Evolutionary conservation across 2,113 vertebrate species (phyloP).

Genomic region (Oncorhynchus masou): DNA sequence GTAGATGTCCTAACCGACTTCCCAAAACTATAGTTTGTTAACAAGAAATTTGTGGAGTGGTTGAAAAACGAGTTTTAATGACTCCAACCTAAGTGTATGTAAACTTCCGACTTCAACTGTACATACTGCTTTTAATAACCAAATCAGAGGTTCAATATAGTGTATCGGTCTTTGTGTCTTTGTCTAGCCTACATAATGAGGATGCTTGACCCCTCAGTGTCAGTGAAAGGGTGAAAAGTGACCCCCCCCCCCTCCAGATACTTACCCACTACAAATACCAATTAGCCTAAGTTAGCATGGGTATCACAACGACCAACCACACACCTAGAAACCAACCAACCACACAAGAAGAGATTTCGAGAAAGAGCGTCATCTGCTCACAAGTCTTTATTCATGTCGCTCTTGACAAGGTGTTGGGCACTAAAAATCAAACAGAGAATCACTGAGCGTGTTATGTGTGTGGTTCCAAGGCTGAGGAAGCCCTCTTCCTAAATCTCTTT

Average conservation of each 20-base stretch:
- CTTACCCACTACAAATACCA: background rate
- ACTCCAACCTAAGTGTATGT: too few species aligned
- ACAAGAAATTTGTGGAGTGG: too few species aligned
- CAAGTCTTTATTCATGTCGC: conserved; percentile 42
- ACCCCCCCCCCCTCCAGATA: background rate
- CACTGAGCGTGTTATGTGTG: background rate
- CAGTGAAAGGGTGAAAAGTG: conserved; percentile 4
- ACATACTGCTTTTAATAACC: background rate
- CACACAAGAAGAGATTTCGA: background rate
- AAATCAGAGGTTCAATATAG: background rate
- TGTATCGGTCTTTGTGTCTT: background rate
- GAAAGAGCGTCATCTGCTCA: background rate
- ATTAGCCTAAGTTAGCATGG: background rate
- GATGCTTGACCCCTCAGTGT: conserved; percentile 15
- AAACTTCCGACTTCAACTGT: too few species aligned
- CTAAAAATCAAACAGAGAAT: conserved; percentile 26
- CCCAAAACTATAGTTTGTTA: too few species aligned
- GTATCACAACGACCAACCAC: background rate
- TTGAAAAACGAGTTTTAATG: too few species aligned
- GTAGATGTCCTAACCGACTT: too few species aligned
- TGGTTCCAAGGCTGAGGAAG: too few species aligned
- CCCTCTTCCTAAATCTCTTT: too few species aligned
- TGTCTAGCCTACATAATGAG: background rate
- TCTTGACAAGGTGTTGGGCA: background rate
- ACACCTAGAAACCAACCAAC: too few species aligned